phyloP scores from a whole-genome alignment of 2,888 invertebrate species.

The Flabesymbios commensalis region DNA sequence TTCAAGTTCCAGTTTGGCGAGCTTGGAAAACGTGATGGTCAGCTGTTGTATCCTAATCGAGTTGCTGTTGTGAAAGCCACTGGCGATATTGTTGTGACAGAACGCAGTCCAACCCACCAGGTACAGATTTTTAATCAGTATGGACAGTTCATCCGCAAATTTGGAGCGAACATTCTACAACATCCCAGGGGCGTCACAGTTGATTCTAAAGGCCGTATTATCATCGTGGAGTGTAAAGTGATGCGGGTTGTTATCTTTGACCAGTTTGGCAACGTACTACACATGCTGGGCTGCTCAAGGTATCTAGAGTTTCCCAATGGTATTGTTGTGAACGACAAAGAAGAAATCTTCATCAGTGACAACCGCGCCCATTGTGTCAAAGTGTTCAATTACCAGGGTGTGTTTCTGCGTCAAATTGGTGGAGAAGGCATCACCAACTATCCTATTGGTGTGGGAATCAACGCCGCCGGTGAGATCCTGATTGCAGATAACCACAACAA shows the following conservation, averaged over 20 bases:
- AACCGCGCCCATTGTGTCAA: constrained; percentile 99
- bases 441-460: constrained; percentile 28
- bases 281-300: constrained; percentile 80
- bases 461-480: constrained; percentile 26
- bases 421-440: constrained; percentile 28
- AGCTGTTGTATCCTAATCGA: constrained; percentile 95
- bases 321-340: constrained; percentile 98
- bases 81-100: constrained; percentile 98
- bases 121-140: constrained; percentile 97
- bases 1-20: constrained; percentile 99
- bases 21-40: constrained; percentile 94
- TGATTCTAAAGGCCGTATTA: constrained; percentile 96
- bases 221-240: constrained; percentile 92
- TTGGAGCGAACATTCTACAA: constrained; percentile 97
- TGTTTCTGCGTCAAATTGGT: constrained; percentile 28
- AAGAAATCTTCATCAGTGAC: constrained; percentile 99
- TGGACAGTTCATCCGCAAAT: constrained; percentile 98
- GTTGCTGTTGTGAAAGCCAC: constrained; percentile 98
- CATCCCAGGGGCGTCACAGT: constrained; percentile 99
- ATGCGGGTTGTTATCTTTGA: constrained; percentile 99
- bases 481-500: constrained; percentile 36
- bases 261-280: constrained; percentile 93
- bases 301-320: constrained; percentile 99
- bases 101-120: constrained; percentile 94
- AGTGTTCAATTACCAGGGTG: constrained; percentile 47